Evolutionary conservation across 35 echinoderm and acorn worm species (phyloP), one percentile per base, ranked within the genome.

Genomic region (Nesometra sesokonis): DNA sequence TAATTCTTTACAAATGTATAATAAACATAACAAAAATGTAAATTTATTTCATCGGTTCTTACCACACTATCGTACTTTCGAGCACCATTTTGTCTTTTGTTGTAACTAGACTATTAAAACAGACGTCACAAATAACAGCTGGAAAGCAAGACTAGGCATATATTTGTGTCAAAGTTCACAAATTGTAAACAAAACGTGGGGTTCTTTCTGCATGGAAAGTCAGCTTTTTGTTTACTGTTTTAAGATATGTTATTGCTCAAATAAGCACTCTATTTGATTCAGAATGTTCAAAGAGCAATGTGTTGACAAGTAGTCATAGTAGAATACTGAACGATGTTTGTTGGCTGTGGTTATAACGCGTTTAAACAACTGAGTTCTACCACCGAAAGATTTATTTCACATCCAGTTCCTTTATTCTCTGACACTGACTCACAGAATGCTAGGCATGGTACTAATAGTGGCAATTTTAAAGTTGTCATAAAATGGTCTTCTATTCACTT

Each of bases 31-130:
- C 38, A 43, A 7, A 43, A 15, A 43, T 7, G 15, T 43, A 43
- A 43, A 43, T 32, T 27, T 27, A 83, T 84, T 81, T 78, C 82
- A 30, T 32, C 30, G 17, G 4, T 76, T 57, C 89, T 95, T 91
- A 95, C 93, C 93, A 95, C 36, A 95, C 87, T 31, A 95, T 86
- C 29, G 93, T 95, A 91, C 93, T 95, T 89, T 95, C 93, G 32
- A 95, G 93, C 39, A 91, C 90, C 93, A 95, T 95, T 89, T 86
- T 91, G 84, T 85, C 33, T 35, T 32, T 30, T 31, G 21, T 57
- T 47, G 34, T 34, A 17, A 32, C 31, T 31, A 85, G 1, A 29
- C 47, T 76, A 34, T 21, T 32, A 8, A 11, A 77, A 11, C 29
- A 32, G 46, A 34, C 84, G 77, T 31, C 35, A 86, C 23, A 76